A percentile compares a stretch with the other conserved stretches of the same genome.
Conservation (phyloP, 1,140 invertebrate genomes). For the Lithobius niger region DNA sequence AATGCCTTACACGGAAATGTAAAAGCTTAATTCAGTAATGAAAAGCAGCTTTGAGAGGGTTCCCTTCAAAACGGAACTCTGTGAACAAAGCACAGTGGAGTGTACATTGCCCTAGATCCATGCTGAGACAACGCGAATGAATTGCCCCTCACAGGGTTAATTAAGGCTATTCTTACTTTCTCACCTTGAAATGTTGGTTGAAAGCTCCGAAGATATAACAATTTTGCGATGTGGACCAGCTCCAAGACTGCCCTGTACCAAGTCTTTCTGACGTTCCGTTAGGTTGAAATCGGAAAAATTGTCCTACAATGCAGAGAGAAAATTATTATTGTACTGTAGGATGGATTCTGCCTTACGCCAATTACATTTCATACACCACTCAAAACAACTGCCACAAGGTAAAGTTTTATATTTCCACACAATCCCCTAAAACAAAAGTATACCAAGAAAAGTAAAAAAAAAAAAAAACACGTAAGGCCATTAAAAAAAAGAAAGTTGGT, state of each 20-base stretch:
- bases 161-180: neutral
- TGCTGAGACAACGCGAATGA: neutral
- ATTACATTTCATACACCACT: no score
- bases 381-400: no score
- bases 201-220: slow-evolving; percentile 41
- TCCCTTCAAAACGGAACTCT: neutral
- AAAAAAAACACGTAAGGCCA: no score
- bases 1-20: no score
- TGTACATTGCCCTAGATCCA: neutral
- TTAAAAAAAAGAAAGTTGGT: no score
- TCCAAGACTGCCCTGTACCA: slow-evolving; percentile 47
- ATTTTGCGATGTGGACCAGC: slow-evolving; percentile 49
- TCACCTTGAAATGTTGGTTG: slow-evolving; percentile 29
- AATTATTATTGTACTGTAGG: neutral
- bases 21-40: neutral
- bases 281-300: slow-evolving; percentile 53
- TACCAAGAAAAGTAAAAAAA: no score
- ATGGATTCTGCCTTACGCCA: no score
- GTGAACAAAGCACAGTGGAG: neutral
- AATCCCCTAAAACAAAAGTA: no score
- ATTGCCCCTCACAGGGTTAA: neutral
- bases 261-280: slow-evolving; percentile 43
- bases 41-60: neutral
- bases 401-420: no score
- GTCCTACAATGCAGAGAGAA: slow-evolving; percentile 30